Evolutionary conservation across 1,140 invertebrate genomes (phyloP), one percentile per base, ranked within the genome.

Genomic region (Andricus grossulariae): DNA sequence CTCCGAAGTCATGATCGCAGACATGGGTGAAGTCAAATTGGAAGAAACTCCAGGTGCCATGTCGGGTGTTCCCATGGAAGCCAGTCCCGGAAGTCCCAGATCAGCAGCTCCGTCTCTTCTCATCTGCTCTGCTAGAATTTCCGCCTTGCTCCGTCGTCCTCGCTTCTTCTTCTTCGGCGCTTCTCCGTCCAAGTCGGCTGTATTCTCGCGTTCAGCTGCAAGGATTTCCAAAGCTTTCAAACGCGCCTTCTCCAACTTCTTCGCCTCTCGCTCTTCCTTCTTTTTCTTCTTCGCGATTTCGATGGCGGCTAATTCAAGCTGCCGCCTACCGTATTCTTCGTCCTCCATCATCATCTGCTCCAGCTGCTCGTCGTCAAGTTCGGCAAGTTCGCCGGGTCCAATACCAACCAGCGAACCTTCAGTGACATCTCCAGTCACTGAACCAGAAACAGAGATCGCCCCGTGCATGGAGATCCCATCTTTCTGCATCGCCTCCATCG

Each of bases 291-390:
- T 94, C 32, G 93, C 93, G n/a, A 93, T 92, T 66, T 90, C 93
- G 7, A 91, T 88, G 0, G 92, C 90, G 0, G 91, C 92, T 0
- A 93, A 66, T 32, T 94, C 92, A 0, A 94, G 82, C 54, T 93
- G 93, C 0, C 92, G 90, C 54, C 92, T 91, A 1, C 92, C 93
- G 32, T 93, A 93, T 77, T 94, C 93, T 84, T 94, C 93, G 80
- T 94, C 93, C 76, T 93, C 92, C 85, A 94, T 94, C 93, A 94
- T 94, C 88, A 92, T 92, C 73, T 92, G 91, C 3, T 93, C 93
- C 18, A 94, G 88, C 50, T 93, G 92, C 57, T 94, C 93, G n/a
- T 93, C 92, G 75, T 93, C 93, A 75, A 94, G 88, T 6, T 93
- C 93, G 12, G 85, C 91, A 2, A 92, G 85, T 52, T 93, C 92